Base-by-base conservation (phyloP, 2,888 invertebrate genomes). In the Drosophila pseudotakahashii region DNA sequence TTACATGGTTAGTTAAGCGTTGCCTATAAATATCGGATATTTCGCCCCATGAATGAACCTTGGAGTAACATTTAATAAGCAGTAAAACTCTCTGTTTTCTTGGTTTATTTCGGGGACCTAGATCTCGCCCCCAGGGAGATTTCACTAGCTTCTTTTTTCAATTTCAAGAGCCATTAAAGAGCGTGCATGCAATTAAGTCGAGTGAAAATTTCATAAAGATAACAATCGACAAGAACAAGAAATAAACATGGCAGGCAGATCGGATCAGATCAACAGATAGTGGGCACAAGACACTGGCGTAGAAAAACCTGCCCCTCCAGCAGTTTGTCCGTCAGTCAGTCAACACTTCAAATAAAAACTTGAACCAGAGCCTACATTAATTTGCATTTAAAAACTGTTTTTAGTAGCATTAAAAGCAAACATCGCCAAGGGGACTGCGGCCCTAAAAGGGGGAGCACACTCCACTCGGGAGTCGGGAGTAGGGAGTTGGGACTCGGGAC, bases 161-260 rank as follows among this genome's bases (percentile, higher is more conserved):
- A 89, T 88, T 88, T 88, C 85, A 80, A 80, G 88, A 89, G 84
- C 77, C 89, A 89, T 88, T 89, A 84, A 80, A 78, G 80, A 77
- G 75, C 68, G 78, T 83, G 84, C 88, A 89, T 78, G 89, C 86
- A 88, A 88, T 88, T 89, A 88, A 88, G 80, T 85, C 83, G 88
- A 80, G 77, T 88, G 79, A 85, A 88, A 82, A 88, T 87, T 88
- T 88, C 81, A 82, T 81, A 88, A 82, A 88, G 85, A 85, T 85
- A 85, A 88, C 85, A 88, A 85, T 84, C 86, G 81, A 88, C 79
- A 81, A 83, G 77, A 88, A 82, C 76, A 80, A 81, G 85, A 79
- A 82, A 79, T 78, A 82, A 81, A 81, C 77, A 78, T 78, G 73
- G 69, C 62, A 63, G 64, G 26, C 30, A 63, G 60, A 70, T 60